phyloP scores from a whole-genome alignment of 2,888 invertebrate species.

The Ormyrus nitidulus region DNA sequence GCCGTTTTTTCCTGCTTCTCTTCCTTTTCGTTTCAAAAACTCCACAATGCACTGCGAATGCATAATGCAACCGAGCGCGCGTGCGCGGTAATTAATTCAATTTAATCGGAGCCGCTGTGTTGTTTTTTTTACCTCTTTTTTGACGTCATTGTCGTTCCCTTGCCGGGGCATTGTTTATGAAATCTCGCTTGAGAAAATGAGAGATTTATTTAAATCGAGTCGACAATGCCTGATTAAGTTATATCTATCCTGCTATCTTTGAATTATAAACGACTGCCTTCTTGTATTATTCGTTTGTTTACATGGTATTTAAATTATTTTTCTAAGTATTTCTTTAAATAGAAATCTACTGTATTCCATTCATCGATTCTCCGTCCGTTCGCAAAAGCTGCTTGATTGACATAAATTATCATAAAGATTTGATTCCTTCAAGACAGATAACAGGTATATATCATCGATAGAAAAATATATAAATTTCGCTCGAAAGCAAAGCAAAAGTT shows the following conservation, averaged over 20 bases:
- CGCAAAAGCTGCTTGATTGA: background rate
- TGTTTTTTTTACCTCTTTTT: background rate
- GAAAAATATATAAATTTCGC: too few species aligned
- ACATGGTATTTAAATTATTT: constrained; percentile 1
- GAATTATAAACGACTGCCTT: too few species aligned
- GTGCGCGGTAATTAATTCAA: constrained; percentile 44
- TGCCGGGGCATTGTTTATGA: constrained; percentile 34
- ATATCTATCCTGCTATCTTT: constrained; percentile 32
- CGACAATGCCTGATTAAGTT: constrained; percentile 47
- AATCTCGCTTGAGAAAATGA: constrained; percentile 9
- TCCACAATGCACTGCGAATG: constrained; percentile 38
- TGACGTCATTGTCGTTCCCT: background rate
- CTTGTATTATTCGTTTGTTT: too few species aligned
- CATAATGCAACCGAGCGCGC: constrained; percentile 35
- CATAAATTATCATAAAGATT: too few species aligned
- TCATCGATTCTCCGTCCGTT: background rate
- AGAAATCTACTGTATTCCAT: too few species aligned
- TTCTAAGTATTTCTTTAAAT: background rate
- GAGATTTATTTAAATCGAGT: constrained; percentile 42
- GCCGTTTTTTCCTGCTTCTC: constrained; percentile 57
- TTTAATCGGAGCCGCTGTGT: constrained; percentile 12
- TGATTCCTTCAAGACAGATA: too few species aligned
- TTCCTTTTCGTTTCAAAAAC: constrained; percentile 26
- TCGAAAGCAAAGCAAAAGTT: too few species aligned
- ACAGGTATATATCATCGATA: too few species aligned